Conservation (phyloP, 2,113 vertebrate genomes). For the Microcebus jonahi region DNA sequence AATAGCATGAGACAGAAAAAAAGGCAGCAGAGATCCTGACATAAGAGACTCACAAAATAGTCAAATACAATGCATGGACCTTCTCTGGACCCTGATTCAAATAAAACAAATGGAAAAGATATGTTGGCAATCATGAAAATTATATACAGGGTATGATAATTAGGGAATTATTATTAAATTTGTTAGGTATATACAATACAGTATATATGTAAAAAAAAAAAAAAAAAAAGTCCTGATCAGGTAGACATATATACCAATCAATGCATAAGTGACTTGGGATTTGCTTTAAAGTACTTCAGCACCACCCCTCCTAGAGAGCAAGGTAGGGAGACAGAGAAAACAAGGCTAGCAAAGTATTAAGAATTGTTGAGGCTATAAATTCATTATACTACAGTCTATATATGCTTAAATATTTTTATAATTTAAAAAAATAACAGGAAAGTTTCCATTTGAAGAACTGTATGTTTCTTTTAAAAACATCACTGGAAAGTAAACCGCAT, state of each 20-base stretch:
- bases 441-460: not conserved
- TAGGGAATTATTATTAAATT: not conserved
- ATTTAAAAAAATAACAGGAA: not conserved
- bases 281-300: not conserved
- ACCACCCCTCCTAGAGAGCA: not conserved
- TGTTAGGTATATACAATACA: not conserved
- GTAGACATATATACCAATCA: not conserved
- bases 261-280: not conserved
- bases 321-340: not conserved
- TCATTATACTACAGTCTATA: not conserved
- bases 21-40: not conserved
- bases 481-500: not conserved
- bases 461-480: not conserved
- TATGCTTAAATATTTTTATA: not conserved
- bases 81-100: not conserved
- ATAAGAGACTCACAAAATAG: not conserved
- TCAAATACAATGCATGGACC: not conserved
- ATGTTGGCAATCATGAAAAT: not conserved
- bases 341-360: not conserved
- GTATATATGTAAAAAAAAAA: not conserved
- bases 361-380: not conserved
- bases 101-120: not conserved
- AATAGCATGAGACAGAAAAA: not conserved
- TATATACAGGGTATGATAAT: not conserved
- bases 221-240: not conserved